phyloP scores from a whole-genome alignment of 2,888 invertebrate genomes.

The Lasius platythorax region DNA sequence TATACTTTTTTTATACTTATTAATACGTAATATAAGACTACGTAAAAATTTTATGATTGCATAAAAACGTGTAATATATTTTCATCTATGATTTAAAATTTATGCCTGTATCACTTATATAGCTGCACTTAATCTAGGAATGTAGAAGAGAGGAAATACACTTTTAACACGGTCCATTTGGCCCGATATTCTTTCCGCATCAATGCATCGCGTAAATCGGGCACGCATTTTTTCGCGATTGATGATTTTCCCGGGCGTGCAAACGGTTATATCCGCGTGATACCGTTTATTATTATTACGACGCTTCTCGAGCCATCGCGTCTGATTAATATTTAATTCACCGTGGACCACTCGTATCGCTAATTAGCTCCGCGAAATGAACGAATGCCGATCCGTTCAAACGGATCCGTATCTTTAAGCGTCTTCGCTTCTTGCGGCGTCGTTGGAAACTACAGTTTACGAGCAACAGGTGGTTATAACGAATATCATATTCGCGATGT shows the following conservation, averaged over 20 bases:
- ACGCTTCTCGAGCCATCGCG: background rate
- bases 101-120: background rate
- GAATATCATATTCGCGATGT: conserved; percentile 60
- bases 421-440: conserved; percentile 56
- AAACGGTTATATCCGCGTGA: background rate
- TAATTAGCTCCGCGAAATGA: conserved; percentile 77
- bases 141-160: background rate
- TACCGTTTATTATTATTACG: conserved; percentile 10
- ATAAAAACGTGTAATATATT: background rate
- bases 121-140: background rate
- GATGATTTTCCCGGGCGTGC: background rate
- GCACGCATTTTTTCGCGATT: background rate
- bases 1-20: background rate
- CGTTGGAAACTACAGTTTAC: conserved; percentile 64
- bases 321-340: conserved; percentile 67
- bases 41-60: background rate
- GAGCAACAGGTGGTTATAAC: conserved; percentile 71
- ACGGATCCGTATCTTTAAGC: conserved; percentile 35
- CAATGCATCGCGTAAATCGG: conserved; percentile 6
- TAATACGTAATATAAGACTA: background rate
- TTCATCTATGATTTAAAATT: background rate
- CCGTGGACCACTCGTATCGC: conserved; percentile 64
- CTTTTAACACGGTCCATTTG: background rate
- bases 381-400: conserved; percentile 51
- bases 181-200: background rate